These are phyloP conservation scores for Lepidocyrtinus sp. DNA, from an alignment of 2,888 invertebrate species.

Conservation along the genomic window DNA sequence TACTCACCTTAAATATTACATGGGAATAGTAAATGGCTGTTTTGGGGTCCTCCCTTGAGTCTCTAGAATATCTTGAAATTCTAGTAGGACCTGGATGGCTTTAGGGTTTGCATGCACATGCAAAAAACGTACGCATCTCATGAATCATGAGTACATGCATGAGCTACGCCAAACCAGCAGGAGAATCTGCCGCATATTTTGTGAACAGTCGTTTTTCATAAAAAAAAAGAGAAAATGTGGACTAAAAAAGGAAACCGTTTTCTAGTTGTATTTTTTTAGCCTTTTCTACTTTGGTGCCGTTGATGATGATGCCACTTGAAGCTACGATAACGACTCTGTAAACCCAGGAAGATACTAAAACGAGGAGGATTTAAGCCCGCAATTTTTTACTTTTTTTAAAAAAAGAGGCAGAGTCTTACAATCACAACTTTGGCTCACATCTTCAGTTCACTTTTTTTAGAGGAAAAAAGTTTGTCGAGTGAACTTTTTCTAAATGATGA, in stretches of 20 bases:
- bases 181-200: background rate
- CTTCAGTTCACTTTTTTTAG: background rate
- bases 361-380: too few relatives aligned
- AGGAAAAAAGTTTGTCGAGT: background rate
- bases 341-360: too few relatives aligned
- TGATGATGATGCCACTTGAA: too few relatives aligned
- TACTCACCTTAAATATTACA: constrained; percentile 8
- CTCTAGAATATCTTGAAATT: background rate
- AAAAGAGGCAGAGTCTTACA: too few relatives aligned
- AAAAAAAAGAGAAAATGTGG: background rate
- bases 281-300: too few relatives aligned
- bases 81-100: background rate
- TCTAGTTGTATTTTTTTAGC: too few relatives aligned
- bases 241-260: background rate
- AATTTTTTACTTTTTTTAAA: too few relatives aligned
- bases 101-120: background rate
- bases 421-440: too few relatives aligned
- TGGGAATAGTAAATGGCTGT: background rate
- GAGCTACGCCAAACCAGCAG: background rate
- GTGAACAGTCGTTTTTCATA: background rate
- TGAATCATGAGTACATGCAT: background rate
- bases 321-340: too few relatives aligned
- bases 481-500: background rate
- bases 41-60: background rate
- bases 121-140: constrained; percentile 1